Evolutionary conservation across 2,888 invertebrate species (phyloP).

Genomic region (Plebejus melissa): DNA sequence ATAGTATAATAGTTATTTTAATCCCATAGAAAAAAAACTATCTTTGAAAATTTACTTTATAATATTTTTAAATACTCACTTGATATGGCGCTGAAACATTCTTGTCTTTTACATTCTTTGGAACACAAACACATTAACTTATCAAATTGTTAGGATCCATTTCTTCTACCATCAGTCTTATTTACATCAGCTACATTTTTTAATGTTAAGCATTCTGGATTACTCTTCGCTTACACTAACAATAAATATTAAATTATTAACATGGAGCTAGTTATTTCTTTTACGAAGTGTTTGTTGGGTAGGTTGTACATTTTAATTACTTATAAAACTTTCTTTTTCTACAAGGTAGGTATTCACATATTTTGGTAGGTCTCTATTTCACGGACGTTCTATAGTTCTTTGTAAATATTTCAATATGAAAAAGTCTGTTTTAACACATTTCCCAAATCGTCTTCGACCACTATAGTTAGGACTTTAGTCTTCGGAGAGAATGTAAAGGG

Average conservation of each 20-base stretch:
- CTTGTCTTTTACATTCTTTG: background rate
- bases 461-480: slow-evolving; percentile 75
- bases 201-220: background rate
- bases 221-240: background rate
- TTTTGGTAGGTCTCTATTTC: slow-evolving; percentile 18
- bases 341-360: background rate
- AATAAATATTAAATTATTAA: background rate
- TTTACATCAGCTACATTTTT: slow-evolving; percentile 22
- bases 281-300: background rate
- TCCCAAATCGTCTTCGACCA: slow-evolving; percentile 84
- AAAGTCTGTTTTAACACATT: slow-evolving; percentile 83
- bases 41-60: background rate
- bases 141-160: background rate
- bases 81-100: background rate
- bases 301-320: background rate
- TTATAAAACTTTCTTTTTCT: background rate
- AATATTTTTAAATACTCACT: slow-evolving; percentile 11
- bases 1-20: too few species aligned
- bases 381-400: slow-evolving; percentile 41
- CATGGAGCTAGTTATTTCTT: background rate
- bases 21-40: too few species aligned
- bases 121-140: background rate
- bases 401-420: slow-evolving; percentile 67
- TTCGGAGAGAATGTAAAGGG: slow-evolving; percentile 74
- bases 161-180: slow-evolving; percentile 23